Conservation (phyloP, 2,888 invertebrate genomes). For the Pyrgus malvae region DNA sequence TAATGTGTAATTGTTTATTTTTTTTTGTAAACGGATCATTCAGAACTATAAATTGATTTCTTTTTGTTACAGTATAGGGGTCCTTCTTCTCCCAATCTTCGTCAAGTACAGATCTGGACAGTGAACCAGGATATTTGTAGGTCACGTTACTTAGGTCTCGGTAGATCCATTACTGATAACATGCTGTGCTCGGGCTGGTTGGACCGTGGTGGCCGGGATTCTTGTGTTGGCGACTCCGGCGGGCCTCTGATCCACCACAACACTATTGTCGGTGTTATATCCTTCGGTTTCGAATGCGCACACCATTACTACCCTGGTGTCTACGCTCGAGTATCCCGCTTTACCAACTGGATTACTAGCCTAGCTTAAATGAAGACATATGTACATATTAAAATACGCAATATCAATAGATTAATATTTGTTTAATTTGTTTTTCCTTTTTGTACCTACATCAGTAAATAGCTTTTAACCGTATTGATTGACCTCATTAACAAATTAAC, state of each 20-base stretch:
- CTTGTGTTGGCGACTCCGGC: constrained; percentile 55
- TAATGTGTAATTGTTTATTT: too few relatives aligned
- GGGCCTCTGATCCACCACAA: constrained; percentile 49
- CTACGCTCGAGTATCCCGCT: constrained; percentile 45
- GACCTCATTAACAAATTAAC: too few relatives aligned
- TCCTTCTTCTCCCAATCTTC: constrained; percentile 45
- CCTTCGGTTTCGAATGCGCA: constrained; percentile 47
- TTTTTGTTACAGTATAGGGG: constrained; percentile 40
- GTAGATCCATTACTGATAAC: constrained; percentile 44
- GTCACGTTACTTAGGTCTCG: constrained; percentile 38
- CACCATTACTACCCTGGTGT: constrained; percentile 45
- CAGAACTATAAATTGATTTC: not conserved
- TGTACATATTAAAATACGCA: too few relatives aligned
- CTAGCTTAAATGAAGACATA: constrained; percentile 47
- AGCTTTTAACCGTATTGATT: too few relatives aligned
- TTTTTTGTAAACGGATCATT: too few relatives aligned
- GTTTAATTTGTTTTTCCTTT: too few relatives aligned
- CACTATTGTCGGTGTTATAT: constrained; percentile 47
- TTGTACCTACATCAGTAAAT: too few relatives aligned
- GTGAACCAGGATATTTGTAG: constrained; percentile 46
- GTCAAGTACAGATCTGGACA: constrained; percentile 48
- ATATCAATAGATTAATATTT: too few relatives aligned
- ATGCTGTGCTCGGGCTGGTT: constrained; percentile 55
- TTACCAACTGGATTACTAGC: constrained; percentile 44
- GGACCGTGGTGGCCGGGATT: constrained; percentile 47